Base-by-base conservation (phyloP, 2,113 vertebrate species). In the Varanus komodoensis region DNA sequence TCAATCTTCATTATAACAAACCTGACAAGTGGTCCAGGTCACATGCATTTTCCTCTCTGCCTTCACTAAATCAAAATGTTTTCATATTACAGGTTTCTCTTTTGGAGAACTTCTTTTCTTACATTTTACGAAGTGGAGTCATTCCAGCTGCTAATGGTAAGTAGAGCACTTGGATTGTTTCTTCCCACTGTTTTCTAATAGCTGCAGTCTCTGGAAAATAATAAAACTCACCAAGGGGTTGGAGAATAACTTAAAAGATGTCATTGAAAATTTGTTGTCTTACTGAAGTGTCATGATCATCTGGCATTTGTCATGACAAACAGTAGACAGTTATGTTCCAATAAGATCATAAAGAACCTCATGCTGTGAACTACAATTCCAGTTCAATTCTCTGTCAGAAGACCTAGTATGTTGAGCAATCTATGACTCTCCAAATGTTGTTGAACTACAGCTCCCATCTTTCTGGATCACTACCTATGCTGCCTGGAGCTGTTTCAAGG, bases 71-170 rank as follows among this genome's bases (percentile, higher is more conserved):
- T 85, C 5, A 0, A 3, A 89, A 92, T 93, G 89, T 73, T 88
- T 78, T 23, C 89, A 87, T 86, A 78, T 91, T 93, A 73, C 87
- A 97, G 96, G 92, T 96, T 82, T 96, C 94, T 1, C 93, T 93
- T 96, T 94, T 94, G 92, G 92, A 97, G 89, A 98, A 97, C 69
- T 94, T 97, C 79, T 44, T 97, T n/a, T 97, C 97, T 54, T 96
- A 97, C 32, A 94, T 97, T 89, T 95, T 97, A 88, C 96, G 95
- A 93, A 96, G 95, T 64, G 97, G 96, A 90, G 89, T 97, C 44
- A 94, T 97, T 85, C 96, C 97, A 7, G 91, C 95, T 89, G 96
- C 81, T 93, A 97, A 97, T 2, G 95, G 97, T 97, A 96, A 97
- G 95, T 3, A 29, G 81, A 6, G 17, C 29, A 17, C 3, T 57